These are phyloP conservation scores for Indicator indicator DNA, from an alignment of 2,113 vertebrate genomes.

Conservation along the genomic window DNA sequence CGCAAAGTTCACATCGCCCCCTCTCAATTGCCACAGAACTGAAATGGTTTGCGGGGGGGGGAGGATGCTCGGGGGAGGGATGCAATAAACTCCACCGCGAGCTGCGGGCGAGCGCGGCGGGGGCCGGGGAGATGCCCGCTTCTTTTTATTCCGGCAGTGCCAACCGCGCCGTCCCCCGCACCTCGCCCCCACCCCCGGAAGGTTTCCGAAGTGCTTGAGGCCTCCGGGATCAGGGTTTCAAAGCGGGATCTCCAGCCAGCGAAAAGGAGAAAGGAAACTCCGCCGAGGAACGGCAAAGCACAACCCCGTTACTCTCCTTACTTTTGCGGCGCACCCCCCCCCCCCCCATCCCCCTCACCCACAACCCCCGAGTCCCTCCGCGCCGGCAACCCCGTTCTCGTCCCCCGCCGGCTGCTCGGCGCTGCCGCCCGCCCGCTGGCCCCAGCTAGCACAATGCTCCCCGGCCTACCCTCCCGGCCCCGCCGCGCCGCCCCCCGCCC, in stretches of 20 bases:
- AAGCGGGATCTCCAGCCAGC: not conserved
- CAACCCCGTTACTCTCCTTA: not conserved
- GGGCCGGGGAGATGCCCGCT: not conserved
- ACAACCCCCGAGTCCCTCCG: not conserved
- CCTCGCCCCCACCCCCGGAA: not conserved
- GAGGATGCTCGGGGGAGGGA: not conserved
- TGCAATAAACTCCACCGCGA: not conserved
- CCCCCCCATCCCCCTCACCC: not conserved
- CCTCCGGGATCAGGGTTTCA: constrained; percentile 5
- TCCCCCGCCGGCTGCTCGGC: not conserved
- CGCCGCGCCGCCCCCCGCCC: not conserved
- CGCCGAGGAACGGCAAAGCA: not conserved
- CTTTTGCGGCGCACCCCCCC: not conserved
- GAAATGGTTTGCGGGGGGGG: not conserved
- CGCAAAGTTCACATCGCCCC: not conserved
- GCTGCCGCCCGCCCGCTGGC: not conserved
- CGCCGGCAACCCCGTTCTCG: not conserved
- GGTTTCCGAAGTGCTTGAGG: not conserved
- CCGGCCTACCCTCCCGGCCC: not conserved
- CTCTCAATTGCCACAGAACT: not conserved
- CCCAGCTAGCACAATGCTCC: not conserved
- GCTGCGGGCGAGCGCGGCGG: too few relatives aligned
- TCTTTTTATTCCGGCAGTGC: not conserved
- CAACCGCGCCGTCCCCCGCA: not conserved
- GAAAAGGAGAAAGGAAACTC: not conserved